Percentiles rank a stretch among this genome's conserved stretches.
phyloP scores from a whole-genome alignment of 2,797 vertebrate genomes.

The Hydrophis major region DNA sequence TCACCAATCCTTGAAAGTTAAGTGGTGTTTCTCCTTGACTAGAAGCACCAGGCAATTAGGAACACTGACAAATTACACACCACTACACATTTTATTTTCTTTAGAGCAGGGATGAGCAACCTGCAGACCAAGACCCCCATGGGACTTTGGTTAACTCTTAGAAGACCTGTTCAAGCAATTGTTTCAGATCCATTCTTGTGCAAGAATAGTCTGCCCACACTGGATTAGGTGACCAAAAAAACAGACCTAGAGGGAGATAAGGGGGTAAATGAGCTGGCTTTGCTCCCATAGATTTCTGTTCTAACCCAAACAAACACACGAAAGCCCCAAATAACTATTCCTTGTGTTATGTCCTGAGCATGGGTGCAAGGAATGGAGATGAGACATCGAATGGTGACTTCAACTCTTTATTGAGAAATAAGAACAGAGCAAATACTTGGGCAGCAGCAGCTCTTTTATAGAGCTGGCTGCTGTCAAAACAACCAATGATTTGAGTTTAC shows the following conservation, averaged over 20 bases:
- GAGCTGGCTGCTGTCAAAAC: too few relatives aligned
- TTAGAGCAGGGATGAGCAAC: not conserved
- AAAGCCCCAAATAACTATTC: not conserved
- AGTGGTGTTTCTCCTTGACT: not conserved
- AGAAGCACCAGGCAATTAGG: slow-evolving; percentile 6
- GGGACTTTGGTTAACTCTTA: not conserved
- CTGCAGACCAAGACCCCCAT: not conserved
- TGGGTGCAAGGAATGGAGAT: too few relatives aligned
- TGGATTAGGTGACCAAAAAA: not conserved
- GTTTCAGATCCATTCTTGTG: not conserved
- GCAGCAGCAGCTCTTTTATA: too few relatives aligned
- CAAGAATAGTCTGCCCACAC: not conserved
- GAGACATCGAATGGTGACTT: too few relatives aligned
- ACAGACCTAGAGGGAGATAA: too few relatives aligned
- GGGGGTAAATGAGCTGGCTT: not conserved
- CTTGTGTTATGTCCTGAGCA: not conserved
- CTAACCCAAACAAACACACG: not conserved
- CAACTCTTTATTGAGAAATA: too few relatives aligned
- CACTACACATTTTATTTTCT: not conserved
- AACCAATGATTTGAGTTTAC: too few relatives aligned
- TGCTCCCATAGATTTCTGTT: not conserved
- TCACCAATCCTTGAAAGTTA: slow-evolving; percentile 15
- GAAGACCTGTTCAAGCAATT: not conserved
- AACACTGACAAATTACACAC: not conserved
- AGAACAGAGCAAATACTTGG: too few relatives aligned